Evolutionary conservation across 2,797 vertebrate genomes (phyloP).

Genomic region (Darevskia mixta): DNA sequence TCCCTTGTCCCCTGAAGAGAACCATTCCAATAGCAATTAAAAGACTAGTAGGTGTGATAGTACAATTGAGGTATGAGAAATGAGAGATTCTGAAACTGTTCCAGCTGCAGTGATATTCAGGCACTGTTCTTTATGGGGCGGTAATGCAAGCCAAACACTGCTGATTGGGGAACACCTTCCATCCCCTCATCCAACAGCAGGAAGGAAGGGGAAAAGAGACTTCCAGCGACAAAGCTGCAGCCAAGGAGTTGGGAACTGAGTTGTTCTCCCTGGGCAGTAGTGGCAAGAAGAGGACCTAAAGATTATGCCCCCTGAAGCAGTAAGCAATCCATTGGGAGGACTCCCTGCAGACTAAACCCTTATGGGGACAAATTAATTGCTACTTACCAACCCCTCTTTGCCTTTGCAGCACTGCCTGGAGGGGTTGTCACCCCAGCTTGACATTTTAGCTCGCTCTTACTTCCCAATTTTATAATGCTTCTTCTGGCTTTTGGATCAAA

Average conservation of each 20-base stretch:
- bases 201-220: neutral
- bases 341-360: neutral
- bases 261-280: neutral
- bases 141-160: neutral
- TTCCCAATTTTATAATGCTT: neutral
- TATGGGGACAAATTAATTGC: neutral
- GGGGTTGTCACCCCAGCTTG: neutral
- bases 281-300: neutral
- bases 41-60: neutral
- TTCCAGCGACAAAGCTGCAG: neutral
- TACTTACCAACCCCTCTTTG: neutral
- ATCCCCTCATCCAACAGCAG: neutral
- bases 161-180: neutral
- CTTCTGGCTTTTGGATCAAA: neutral
- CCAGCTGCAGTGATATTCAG: neutral
- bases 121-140: neutral
- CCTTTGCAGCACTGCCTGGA: neutral
- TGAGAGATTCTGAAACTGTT: neutral
- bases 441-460: neutral
- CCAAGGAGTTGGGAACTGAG: neutral
- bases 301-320: neutral
- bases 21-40: neutral
- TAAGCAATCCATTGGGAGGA: neutral
- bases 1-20: conserved; percentile 84
- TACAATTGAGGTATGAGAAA: conserved; percentile 6